A percentile compares a stretch with the other conserved stretches of the same genome.
Evolutionary conservation across 2,888 invertebrate genomes (phyloP).

Genomic region (Rhimphoctona megacephalus): DNA sequence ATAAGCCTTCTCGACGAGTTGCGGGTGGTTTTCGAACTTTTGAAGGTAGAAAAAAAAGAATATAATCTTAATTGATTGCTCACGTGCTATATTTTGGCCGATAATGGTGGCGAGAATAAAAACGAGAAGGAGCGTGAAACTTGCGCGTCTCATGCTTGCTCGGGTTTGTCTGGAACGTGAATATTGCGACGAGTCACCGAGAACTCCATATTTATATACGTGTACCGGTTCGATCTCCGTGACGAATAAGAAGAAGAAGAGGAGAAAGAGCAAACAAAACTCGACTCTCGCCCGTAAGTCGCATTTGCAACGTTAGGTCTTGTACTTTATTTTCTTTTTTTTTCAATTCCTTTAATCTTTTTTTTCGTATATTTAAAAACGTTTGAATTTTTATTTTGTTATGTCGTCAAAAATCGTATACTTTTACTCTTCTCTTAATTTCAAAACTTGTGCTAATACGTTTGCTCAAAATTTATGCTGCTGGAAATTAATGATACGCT

Average conservation of each 20-base stretch:
- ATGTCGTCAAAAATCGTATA: neutral
- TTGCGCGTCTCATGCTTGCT: conserved; percentile 47
- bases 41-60: no score
- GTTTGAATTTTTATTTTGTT: neutral
- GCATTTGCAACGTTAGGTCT: neutral
- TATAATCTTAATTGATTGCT: no score
- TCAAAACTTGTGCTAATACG: no score
- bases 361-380: neutral
- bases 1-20: no score
- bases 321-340: neutral
- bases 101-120: no score
- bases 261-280: neutral
- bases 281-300: neutral
- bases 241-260: neutral
- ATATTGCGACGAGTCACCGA: conserved; percentile 37
- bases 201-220: conserved; percentile 53
- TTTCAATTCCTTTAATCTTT: neutral
- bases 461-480: no score
- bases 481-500: no score
- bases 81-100: no score
- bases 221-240: conserved; percentile 16
- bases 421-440: no score
- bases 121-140: no score
- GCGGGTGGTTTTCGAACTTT: no score
- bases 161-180: conserved; percentile 47